A percentile compares a stretch with the other conserved stretches of the same genome.
Conservation (phyloP, 2,888 invertebrate species). For the Lagria hirta region DNA sequence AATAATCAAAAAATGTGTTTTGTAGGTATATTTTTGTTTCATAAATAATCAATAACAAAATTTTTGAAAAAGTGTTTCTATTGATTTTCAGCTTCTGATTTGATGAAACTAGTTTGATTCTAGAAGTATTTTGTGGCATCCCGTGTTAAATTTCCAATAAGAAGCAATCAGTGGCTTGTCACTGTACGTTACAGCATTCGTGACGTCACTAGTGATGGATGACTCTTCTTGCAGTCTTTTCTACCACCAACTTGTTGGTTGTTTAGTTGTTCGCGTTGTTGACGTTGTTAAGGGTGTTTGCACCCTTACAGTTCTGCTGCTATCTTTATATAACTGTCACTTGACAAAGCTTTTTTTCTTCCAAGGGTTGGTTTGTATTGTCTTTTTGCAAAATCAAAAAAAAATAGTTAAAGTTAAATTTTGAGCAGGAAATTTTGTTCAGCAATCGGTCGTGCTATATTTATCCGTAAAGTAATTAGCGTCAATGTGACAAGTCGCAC, state of each 20-base stretch:
- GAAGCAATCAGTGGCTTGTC: conserved; percentile 59
- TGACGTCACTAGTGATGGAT: conserved; percentile 53
- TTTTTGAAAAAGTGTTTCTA: too few relatives aligned
- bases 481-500: conserved; percentile 46
- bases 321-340: conserved; percentile 30
- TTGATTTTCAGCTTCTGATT: too few relatives aligned
- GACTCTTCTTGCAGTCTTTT: conserved; percentile 48
- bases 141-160: conserved; percentile 57
- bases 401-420: conserved; percentile 8
- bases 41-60: too few relatives aligned
- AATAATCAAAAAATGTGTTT: too few relatives aligned
- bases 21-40: too few relatives aligned
- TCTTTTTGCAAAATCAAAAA: conserved; percentile 5
- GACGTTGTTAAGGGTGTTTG: conserved; percentile 33
- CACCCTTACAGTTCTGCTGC: conserved; percentile 28
- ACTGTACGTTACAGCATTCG: conserved; percentile 51
- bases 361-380: too few relatives aligned
- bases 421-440: conserved; percentile 36
- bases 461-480: conserved; percentile 42
- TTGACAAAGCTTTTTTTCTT: conserved; percentile 1
- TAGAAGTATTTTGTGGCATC: conserved; percentile 24
- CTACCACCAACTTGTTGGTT: conserved; percentile 51
- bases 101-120: too few relatives aligned
- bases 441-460: conserved; percentile 29
- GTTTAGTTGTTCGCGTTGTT: conserved; percentile 44